phyloP scores from a whole-genome alignment of 2,113 vertebrate genomes.

The Grammomys dolichurus region DNA sequence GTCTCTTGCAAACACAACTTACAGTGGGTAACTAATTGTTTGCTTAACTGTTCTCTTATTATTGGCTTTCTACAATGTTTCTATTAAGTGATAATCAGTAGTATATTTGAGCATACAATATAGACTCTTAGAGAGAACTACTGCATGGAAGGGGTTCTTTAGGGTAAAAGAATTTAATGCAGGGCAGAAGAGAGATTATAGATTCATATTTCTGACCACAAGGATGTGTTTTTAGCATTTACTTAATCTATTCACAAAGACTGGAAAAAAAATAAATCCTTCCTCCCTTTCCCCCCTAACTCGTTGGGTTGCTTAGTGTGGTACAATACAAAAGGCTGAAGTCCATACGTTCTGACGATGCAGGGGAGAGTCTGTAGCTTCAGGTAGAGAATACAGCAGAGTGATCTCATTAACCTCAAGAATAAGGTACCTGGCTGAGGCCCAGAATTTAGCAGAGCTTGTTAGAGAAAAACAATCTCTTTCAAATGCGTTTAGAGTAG shows the following conservation, averaged over 20 bases:
- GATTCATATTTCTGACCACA: conserved; percentile 15
- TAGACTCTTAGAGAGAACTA: conserved; percentile 14
- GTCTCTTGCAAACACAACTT: neutral
- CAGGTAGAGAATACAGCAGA: neutral
- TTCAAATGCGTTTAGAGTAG: neutral
- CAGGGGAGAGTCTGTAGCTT: neutral
- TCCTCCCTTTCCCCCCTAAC: neutral
- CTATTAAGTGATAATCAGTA: neutral
- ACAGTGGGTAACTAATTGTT: neutral
- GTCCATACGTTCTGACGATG: neutral
- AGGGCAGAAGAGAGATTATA: neutral
- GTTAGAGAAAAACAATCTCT: conserved; percentile 31
- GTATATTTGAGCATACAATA: neutral
- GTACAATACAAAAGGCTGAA: neutral
- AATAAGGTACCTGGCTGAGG: neutral
- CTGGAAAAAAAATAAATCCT: neutral
- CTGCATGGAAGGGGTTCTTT: neutral
- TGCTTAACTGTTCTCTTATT: conserved; percentile 13
- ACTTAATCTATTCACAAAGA: neutral
- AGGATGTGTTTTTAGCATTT: neutral
- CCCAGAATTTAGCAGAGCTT: conserved; percentile 39
- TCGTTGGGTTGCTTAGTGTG: neutral
- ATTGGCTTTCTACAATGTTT: conserved; percentile 4
- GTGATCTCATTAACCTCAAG: neutral
- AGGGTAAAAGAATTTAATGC: neutral